Conservation (phyloP, 1,140 invertebrate genomes). For the Carposina sasakii region DNA sequence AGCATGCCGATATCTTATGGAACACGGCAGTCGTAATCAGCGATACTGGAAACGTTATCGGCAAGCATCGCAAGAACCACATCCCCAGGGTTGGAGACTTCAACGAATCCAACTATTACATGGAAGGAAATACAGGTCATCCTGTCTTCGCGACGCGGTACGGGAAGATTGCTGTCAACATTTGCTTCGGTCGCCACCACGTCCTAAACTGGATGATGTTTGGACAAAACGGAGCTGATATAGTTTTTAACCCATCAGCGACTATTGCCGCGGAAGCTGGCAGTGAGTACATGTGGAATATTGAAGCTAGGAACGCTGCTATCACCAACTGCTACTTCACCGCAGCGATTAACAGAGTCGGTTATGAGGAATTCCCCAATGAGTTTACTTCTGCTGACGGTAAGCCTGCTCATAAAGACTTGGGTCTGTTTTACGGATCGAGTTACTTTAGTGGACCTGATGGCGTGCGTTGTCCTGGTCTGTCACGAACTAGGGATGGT, state of each 20-base stretch:
- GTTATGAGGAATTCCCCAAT: conserved; percentile 81
- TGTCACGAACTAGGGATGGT: conserved; percentile 91
- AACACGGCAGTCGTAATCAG: conserved; percentile 97
- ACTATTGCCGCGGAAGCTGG: conserved; percentile 80
- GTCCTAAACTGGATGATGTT: conserved; percentile 99
- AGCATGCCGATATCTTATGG: conserved; percentile 93
- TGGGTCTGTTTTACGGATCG: conserved; percentile 98
- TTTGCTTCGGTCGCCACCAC: conserved; percentile 98
- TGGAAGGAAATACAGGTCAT: conserved; percentile 96
- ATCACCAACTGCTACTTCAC: conserved; percentile 97
- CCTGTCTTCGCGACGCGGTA: conserved; percentile 92
- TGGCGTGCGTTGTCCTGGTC: conserved; percentile 92
- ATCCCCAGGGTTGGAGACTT: conserved; percentile 98
- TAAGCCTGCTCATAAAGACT: conserved; percentile 90
- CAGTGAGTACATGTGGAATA: conserved; percentile 97
- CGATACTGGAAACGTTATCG: conserved; percentile 89
- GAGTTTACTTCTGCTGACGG: conserved; percentile 97
- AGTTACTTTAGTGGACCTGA: conserved; percentile 96
- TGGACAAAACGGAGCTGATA: conserved; percentile 97
- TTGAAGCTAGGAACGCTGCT: conserved; percentile 97
- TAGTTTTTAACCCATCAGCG: conserved; percentile 98
- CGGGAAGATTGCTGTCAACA: conserved; percentile 94
- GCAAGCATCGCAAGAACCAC: conserved; percentile 98
- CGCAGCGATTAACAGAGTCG: conserved; percentile 97
- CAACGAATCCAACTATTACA: conserved; percentile 99